Base-by-base conservation (phyloP, 2,888 invertebrate genomes). In the Eudasyphora cyanicolor region DNA sequence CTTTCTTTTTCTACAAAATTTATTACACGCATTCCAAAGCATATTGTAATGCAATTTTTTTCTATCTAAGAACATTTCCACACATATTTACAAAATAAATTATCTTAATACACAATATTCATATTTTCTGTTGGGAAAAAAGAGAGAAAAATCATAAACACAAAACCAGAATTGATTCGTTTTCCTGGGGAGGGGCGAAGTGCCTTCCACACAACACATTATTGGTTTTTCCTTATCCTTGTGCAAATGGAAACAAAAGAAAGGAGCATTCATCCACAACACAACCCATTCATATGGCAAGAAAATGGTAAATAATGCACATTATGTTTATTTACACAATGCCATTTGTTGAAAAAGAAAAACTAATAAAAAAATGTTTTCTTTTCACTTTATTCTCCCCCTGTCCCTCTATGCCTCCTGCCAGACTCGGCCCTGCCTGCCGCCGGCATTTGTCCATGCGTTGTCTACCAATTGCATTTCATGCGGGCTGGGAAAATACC, bases 301-400 rank as follows among this genome's bases (percentile, higher is more conserved):
- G 62, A 32, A 62, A 32, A 62, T 75, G 27, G 62, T 32, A 32
- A 71, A 76, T 64, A 51, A 64, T 51, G 64, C 71, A 42, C 54
- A 64, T 3, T 8, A 71, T 19, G 27, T 67, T 76, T 80, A 35
- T 81, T 35, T 51, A 45, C 54, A 71, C 19, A 38, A 45, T 73
- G 64, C 64, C 62, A 81, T 76, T 76, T 73, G 81, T 76, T 62
- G 62, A 54, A 67, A 32, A 60, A 32, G 42, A 35, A 35, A 24
- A 76, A 19, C 42, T 24, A 77, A 62, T 6, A 69, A 45, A 71
- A 77, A 45, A 75, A 57, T 67, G n/a, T 70, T 76, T 57, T 29
- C 35, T 8, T 73, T 76, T 74, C 21, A 54, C 14, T 71, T 60
- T 14, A n/a, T 4, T 32, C 51, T 8, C 21, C 10, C 8, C 19